phyloP scores from a whole-genome alignment of 1,140 invertebrate species.

The Pissodes strobi region DNA sequence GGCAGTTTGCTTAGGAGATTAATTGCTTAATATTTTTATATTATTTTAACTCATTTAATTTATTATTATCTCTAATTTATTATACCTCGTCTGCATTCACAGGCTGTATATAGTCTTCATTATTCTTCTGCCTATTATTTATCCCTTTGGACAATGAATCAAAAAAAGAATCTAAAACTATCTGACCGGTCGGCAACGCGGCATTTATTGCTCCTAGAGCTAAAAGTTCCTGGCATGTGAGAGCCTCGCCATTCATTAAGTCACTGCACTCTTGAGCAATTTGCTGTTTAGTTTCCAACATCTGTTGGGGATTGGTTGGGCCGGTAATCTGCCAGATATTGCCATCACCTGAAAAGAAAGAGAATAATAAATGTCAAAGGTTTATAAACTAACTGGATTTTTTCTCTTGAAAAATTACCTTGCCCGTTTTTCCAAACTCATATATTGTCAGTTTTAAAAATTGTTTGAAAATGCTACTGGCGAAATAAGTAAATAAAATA shows the following conservation, averaged over 20 bases:
- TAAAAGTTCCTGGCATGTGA: slow-evolving; percentile 90
- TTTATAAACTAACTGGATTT: not conserved
- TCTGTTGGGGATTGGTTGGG: slow-evolving; percentile 51
- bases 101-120: slow-evolving; percentile 47
- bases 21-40: too few relatives aligned
- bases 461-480: too few relatives aligned
- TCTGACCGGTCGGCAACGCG: slow-evolving; percentile 84
- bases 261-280: slow-evolving; percentile 58
- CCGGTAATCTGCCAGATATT: slow-evolving; percentile 66
- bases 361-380: not conserved
- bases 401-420: too few relatives aligned
- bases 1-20: too few relatives aligned
- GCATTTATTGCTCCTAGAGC: slow-evolving; percentile 89
- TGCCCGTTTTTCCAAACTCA: too few relatives aligned
- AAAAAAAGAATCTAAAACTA: slow-evolving; percentile 79
- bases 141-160: slow-evolving; percentile 76
- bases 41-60: too few relatives aligned
- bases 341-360: slow-evolving; percentile 58
- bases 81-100: slow-evolving; percentile 55
- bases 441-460: too few relatives aligned
- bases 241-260: slow-evolving; percentile 62
- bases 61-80: too few relatives aligned
- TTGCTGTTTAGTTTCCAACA: slow-evolving; percentile 49
- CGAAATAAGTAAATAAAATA: too few relatives aligned
- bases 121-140: slow-evolving; percentile 43